These are phyloP conservation scores for Macrobrachium nipponense DNA, from an alignment of 1,140 invertebrate species.

Conservation along the genomic window DNA sequence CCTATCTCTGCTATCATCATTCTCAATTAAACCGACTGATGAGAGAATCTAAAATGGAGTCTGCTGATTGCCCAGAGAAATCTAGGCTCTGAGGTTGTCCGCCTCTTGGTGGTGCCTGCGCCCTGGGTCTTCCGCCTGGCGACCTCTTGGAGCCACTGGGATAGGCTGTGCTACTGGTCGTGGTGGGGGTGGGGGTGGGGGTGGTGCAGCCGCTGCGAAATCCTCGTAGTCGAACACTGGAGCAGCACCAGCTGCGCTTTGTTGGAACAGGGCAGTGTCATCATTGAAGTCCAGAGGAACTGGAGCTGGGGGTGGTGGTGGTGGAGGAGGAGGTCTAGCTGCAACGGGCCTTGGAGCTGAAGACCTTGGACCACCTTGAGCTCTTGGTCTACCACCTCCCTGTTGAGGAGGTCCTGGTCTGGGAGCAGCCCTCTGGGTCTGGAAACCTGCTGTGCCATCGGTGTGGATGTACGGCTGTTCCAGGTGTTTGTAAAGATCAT, in stretches of 20 bases:
- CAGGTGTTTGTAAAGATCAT: conserved; percentile 32
- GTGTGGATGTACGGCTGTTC: conserved; percentile 39
- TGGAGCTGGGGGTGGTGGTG: background rate
- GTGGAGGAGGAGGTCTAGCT: background rate
- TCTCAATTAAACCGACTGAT: conserved; percentile 12
- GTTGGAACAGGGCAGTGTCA: background rate
- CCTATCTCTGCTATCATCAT: too few relatives aligned
- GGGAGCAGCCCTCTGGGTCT: background rate
- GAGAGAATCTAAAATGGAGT: background rate
- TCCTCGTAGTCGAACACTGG: background rate
- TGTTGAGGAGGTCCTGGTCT: background rate
- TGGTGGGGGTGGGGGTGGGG: too few relatives aligned
- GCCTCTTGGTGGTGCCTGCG: background rate
- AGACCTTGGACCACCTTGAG: background rate
- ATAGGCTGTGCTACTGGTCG: too few relatives aligned
- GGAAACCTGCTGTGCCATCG: background rate
- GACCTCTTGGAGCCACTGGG: background rate
- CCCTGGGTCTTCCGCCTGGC: background rate
- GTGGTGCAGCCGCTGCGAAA: too few relatives aligned
- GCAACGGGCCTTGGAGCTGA: background rate
- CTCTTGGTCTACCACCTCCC: background rate
- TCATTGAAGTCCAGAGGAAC: background rate
- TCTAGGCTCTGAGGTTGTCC: background rate
- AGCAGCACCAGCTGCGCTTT: background rate
- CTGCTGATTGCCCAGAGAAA: background rate